phyloP scores from a whole-genome alignment of 2,113 vertebrate species.

The Sigmodon hispidus region DNA sequence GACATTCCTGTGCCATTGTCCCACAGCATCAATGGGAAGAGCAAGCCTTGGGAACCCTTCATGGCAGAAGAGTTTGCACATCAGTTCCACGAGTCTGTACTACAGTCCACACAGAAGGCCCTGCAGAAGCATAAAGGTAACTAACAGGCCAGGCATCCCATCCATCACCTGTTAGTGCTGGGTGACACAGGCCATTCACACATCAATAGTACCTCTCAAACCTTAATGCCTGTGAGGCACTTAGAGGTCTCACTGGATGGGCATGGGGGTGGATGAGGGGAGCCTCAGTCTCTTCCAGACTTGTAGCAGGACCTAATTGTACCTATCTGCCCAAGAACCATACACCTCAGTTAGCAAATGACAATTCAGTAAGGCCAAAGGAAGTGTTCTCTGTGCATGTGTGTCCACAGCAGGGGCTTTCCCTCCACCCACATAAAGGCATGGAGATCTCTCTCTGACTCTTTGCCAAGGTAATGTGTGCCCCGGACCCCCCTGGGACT shows the following conservation, averaged over 20 bases:
- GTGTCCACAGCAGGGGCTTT: fast-evolving
- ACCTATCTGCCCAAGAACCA: neutral
- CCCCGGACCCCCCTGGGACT: fast-evolving
- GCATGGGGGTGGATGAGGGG: neutral
- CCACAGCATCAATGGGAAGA: conserved; percentile 93
- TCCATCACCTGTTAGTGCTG: no score
- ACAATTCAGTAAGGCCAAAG: neutral
- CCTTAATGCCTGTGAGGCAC: fast-evolving
- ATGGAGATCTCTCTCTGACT: neutral
- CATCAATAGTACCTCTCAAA: fast-evolving
- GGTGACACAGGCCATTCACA: neutral
- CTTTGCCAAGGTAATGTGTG: neutral
- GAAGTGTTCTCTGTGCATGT: neutral
- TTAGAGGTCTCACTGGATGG: neutral
- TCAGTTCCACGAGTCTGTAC: conserved; percentile 98
- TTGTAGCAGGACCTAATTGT: neutral
- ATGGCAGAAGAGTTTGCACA: conserved; percentile 98
- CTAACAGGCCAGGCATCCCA: neutral
- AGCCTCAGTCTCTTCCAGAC: neutral
- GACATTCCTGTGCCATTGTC: conserved; percentile 87
- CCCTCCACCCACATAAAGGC: fast-evolving
- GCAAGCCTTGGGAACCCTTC: conserved; percentile 96
- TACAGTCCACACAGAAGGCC: conserved; percentile 99
- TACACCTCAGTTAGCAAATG: no score
- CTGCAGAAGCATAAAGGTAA: conserved; percentile 98